phyloP scores from a whole-genome alignment of 2,888 invertebrate species.

The Caenorhabditis afra region DNA sequence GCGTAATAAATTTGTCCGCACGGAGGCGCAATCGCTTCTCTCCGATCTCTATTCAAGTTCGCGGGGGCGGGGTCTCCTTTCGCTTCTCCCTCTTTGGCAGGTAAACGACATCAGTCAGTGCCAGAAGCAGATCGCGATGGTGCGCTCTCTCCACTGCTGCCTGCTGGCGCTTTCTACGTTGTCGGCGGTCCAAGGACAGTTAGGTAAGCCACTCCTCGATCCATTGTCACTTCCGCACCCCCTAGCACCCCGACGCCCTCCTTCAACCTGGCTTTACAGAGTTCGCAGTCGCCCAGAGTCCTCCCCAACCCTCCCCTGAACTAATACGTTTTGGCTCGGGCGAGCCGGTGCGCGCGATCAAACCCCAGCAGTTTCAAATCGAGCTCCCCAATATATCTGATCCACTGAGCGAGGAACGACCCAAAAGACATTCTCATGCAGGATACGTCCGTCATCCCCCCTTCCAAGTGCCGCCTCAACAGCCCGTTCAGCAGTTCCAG shows the following conservation, averaged over 20 bases:
- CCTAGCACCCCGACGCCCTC: not conserved
- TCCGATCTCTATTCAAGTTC: constrained; percentile 56
- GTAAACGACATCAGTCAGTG: constrained; percentile 48
- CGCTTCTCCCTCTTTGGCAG: constrained; percentile 19
- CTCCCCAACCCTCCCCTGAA: constrained; percentile 22
- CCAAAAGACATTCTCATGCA: constrained; percentile 42
- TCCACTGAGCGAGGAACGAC: constrained; percentile 47
- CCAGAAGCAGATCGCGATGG: constrained; percentile 39
- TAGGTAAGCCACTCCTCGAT: not conserved
- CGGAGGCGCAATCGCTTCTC: constrained; percentile 23
- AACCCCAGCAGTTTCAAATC: constrained; percentile 53
- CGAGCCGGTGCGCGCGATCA: constrained; percentile 54
- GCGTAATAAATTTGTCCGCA: constrained; percentile 33
- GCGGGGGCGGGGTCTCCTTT: constrained; percentile 44
- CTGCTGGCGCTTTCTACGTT: constrained; percentile 23
- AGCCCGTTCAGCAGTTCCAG: constrained; percentile 37
- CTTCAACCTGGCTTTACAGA: constrained; percentile 17
- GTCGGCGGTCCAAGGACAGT: constrained; percentile 25
- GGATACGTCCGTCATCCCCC: constrained; percentile 45
- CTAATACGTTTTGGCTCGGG: constrained; percentile 47
- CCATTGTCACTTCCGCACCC: not conserved
- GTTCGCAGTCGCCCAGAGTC: constrained; percentile 22
- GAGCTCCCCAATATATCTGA: constrained; percentile 52
- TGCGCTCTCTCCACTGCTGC: constrained; percentile 28
- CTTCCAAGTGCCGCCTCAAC: constrained; percentile 39